Evolutionary conservation across 2,888 invertebrate genomes (phyloP).

Genomic region (Himalopsyche kuldschensis): DNA sequence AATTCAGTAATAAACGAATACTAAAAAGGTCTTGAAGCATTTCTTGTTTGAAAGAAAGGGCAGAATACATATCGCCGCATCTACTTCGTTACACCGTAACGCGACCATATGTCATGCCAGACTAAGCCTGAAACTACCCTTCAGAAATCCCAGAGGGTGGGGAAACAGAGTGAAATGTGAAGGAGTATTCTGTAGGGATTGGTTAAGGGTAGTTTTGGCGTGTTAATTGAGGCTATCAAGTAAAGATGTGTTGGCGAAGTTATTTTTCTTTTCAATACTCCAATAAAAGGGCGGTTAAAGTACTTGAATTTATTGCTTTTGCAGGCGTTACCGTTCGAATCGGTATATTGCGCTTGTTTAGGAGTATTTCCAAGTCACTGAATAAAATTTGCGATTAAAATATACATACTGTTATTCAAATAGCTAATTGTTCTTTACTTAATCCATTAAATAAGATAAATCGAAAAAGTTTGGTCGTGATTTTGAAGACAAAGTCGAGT

Average conservation of each 20-base stretch:
- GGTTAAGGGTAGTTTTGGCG: not conserved
- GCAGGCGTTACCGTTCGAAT: not conserved
- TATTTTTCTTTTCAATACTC: not conserved
- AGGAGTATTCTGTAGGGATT: not conserved
- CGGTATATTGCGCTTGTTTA: too few species aligned
- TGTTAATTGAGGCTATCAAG: not conserved
- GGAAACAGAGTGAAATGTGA: not conserved
- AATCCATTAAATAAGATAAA: too few species aligned
- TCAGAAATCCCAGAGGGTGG: constrained; percentile 9
- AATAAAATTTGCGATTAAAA: too few species aligned
- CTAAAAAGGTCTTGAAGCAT: not conserved
- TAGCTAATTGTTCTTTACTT: too few species aligned
- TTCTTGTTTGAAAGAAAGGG: not conserved
- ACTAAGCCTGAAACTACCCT: constrained; percentile 14
- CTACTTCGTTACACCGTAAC: not conserved
- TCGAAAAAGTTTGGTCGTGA: too few species aligned
- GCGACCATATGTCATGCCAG: constrained; percentile 10
- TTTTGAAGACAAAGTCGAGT: too few species aligned
- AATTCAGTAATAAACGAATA: not conserved
- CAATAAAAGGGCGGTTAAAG: not conserved
- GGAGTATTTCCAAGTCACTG: too few species aligned
- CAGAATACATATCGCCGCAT: not conserved
- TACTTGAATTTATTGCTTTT: not conserved
- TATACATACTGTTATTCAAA: too few species aligned
- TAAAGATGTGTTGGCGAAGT: not conserved